Evolutionary conservation across 2,888 invertebrate species (phyloP), one percentile per base, ranked within the genome.

Genomic region (Protonemura montana): DNA sequence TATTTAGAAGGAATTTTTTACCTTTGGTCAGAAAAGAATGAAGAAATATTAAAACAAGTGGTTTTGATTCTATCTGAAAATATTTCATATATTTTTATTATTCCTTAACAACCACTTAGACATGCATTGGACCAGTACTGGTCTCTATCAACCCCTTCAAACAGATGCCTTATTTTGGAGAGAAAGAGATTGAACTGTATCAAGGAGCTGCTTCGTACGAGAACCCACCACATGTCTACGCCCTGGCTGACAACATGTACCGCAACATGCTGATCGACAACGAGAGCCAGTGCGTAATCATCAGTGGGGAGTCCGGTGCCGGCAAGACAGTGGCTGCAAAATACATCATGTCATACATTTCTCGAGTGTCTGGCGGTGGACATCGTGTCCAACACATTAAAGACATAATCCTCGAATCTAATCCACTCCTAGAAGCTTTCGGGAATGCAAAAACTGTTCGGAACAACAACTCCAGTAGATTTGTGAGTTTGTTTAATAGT

Each of bases 221-320:
- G 90, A 95, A 95, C 90, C 94, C 95, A 41, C 95, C 95, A 0
- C 95, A 95, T 89, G 93, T 95, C 85, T 95, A 94, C 89, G 94
- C 94, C 0, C 90, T 95, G 85, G 93, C 95, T 0, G 95, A 95
- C 89, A 93, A 94, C 88, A 95, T 95, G 95, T 95, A 94, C 90
- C 91, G 95, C 88, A 95, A 95, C 90, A 94, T 95, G 94, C 90
- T 95, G 89, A 95, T 95, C 88, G 95, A 95, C 89, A 92, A 92
- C 89, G 95, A 95, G 90, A 94, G 93, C 88, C 95, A 95, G 88
- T 95, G 95, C 90, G 95, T 95, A 30, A 95, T 95, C 88, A 95
- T 95, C 89, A 94, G 94, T 89, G 95, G 95, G 0, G 95, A 95
- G 90, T 94, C 94, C 85, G 95, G 95, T 77, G 94, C 95, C 25